A percentile compares a stretch with the other conserved stretches of the same genome.
Conservation (phyloP, 1,140 invertebrate genomes). For the Asobara japonica region DNA sequence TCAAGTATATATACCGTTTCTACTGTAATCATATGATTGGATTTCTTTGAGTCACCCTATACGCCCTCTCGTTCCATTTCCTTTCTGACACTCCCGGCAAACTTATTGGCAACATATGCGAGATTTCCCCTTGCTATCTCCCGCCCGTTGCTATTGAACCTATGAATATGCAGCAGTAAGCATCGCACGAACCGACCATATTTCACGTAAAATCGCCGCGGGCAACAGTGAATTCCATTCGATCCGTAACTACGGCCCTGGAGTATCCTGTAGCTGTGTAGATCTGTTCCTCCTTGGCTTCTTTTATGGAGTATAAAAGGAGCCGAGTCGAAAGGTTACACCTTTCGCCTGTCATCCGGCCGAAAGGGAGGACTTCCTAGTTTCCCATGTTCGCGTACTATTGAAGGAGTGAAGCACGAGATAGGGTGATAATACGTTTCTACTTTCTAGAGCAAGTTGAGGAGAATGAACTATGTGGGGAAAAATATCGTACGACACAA, state of each 20-base stretch:
- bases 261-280: no score
- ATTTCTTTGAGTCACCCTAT: no score
- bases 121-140: conserved; percentile 29
- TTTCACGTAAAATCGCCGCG: conserved; percentile 42
- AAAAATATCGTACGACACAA: no score
- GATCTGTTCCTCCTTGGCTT: no score
- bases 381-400: background rate
- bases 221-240: conserved; percentile 48
- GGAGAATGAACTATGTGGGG: no score
- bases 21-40: no score
- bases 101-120: conserved; percentile 55
- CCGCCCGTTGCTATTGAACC: background rate
- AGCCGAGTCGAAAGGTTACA: conserved; percentile 6
- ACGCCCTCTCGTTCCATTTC: no score
- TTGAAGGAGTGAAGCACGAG: background rate
- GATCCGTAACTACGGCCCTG: conserved; percentile 34
- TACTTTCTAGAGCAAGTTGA: background rate
- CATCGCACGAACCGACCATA: conserved; percentile 52
- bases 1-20: no score
- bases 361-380: background rate
- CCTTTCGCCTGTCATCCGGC: background rate
- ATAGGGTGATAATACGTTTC: background rate
- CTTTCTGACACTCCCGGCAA: conserved; percentile 17
- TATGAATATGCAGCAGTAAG: conserved; percentile 58
- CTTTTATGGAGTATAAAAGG: background rate